Conservation (phyloP, 2,888 invertebrate genomes). For the Habroteleia sp. region DNA sequence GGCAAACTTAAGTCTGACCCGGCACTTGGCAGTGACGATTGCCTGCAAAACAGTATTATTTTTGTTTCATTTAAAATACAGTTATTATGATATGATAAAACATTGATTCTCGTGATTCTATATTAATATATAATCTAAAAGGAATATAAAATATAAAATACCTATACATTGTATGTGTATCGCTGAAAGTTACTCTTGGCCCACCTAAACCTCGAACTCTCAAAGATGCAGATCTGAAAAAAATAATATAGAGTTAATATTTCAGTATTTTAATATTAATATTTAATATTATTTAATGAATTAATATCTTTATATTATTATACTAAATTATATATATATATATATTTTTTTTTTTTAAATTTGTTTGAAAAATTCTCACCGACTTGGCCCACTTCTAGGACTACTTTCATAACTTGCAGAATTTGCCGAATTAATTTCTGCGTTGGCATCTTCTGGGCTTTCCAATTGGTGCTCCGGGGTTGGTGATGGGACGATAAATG, state of each 20-base stretch:
- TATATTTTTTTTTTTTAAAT: conserved; percentile 1
- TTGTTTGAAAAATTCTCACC: conserved; percentile 66
- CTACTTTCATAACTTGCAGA: conserved; percentile 88
- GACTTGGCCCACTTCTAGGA: conserved; percentile 86
- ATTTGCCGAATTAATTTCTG: conserved; percentile 80
- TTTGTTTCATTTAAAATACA: not conserved
- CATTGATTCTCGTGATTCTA: too few relatives aligned
- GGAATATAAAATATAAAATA: conserved; percentile 66
- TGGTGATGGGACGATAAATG: conserved; percentile 88
- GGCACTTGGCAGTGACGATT: conserved; percentile 91
- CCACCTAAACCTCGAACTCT: conserved; percentile 83
- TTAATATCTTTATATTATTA: too few relatives aligned
- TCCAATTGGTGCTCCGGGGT: too few relatives aligned
- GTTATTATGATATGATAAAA: too few relatives aligned
- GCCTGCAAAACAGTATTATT: conserved; percentile 80
- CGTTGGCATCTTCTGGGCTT: conserved; percentile 81
- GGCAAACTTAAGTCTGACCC: too few relatives aligned
- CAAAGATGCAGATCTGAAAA: conserved; percentile 85
- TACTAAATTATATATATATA: too few relatives aligned
- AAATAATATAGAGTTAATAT: too few relatives aligned
- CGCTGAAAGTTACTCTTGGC: conserved; percentile 84
- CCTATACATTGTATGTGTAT: conserved; percentile 83
- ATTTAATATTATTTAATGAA: too few relatives aligned
- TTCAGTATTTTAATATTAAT: too few relatives aligned
- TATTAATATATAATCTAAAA: conserved; percentile 11